Evolutionary conservation across 2,888 invertebrate genomes (phyloP), one percentile per base, ranked within the genome.

Genomic region (Mythimna impura): DNA sequence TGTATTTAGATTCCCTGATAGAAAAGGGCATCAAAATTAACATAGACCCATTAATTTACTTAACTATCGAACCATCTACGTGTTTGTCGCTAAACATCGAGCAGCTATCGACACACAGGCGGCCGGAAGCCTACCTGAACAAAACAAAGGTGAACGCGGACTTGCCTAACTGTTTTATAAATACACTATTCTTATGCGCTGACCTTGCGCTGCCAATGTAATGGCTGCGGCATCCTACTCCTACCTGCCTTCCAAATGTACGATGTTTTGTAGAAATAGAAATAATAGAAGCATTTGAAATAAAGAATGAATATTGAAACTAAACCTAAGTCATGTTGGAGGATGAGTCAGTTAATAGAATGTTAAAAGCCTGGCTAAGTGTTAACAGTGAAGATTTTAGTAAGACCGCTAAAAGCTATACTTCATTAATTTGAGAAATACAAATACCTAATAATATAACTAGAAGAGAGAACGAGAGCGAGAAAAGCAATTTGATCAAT

Each of bases 121-220:
- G 69, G 52, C 86, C 87, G 87, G 85, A 86, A 82, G 80, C 78
- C 78, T 84, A 85, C 87, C 88, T 87, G 87, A 71, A 54, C 68
- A 80, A 78, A 82, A 86, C 85, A 87, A 87, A 81, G 81, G 81
- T 40, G 70, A 64, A 50, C 64, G 40, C 77, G 78, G 78, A 66
- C 71, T 76, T 79, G 67, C 66, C 73, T 86, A 83, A 80, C 86
- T 83, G 86, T 85, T 81, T 84, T 83, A 80, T 81, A 83, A 80
- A 84, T 84, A 80, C 76, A 70, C 76, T 74, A 81, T 80, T 83
- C 79, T 84, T 79, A 74, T 84, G 83, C 84, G 63, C 60, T 84
- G 85, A 84, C 83, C 83, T 84, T 84, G 83, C 20, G 66, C n/a
- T 58, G 82, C 79, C 69, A 68, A 71, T 73, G 66, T 72, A 80